Conservation (phyloP, 1,140 invertebrate genomes). For the Drosophila persimilis region DNA sequence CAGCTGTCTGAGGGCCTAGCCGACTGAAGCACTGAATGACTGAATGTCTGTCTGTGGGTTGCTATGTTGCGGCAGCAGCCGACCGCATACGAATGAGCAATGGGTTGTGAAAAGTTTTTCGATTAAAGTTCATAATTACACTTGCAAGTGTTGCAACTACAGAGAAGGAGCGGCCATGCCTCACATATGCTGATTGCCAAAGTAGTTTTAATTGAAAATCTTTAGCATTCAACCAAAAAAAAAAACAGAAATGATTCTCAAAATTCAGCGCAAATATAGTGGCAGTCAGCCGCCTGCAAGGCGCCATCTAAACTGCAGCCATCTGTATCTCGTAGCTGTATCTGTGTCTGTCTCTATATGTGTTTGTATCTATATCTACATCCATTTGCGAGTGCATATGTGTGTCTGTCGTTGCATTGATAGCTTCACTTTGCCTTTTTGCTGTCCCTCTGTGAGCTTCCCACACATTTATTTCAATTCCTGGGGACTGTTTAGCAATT, state of each 20-base stretch:
- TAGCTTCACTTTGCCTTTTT: conserved; percentile 37
- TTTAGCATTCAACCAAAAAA: conserved; percentile 43
- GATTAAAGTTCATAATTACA: conserved; percentile 81
- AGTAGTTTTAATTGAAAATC: conserved; percentile 80
- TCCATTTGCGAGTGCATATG: neutral
- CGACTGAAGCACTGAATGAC: no score
- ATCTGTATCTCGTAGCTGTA: conserved; percentile 9
- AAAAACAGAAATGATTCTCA: neutral
- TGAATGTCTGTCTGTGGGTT: conserved; percentile 7
- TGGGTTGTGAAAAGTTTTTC: conserved; percentile 76
- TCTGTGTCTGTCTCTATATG: conserved; percentile 1
- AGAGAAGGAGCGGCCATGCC: conserved; percentile 9
- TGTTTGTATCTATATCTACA: conserved; percentile 8
- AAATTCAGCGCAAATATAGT: conserved; percentile 52
- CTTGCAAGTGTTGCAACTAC: conserved; percentile 53
- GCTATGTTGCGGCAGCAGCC: conserved; percentile 1
- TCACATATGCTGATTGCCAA: conserved; percentile 68
- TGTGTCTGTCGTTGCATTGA: conserved; percentile 41
- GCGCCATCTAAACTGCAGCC: conserved; percentile 43
- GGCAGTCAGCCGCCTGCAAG: conserved; percentile 41
- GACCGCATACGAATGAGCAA: conserved; percentile 59
- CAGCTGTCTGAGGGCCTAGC: conserved; percentile 40
- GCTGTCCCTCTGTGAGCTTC: conserved; percentile 10
- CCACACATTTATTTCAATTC: conserved; percentile 57
- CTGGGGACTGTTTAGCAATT: conserved; percentile 42